A percentile compares a stretch with the other conserved stretches of the same genome.
Evolutionary conservation across 2,797 vertebrate species (phyloP).

Genomic region (Vespertilio murinus): DNA sequence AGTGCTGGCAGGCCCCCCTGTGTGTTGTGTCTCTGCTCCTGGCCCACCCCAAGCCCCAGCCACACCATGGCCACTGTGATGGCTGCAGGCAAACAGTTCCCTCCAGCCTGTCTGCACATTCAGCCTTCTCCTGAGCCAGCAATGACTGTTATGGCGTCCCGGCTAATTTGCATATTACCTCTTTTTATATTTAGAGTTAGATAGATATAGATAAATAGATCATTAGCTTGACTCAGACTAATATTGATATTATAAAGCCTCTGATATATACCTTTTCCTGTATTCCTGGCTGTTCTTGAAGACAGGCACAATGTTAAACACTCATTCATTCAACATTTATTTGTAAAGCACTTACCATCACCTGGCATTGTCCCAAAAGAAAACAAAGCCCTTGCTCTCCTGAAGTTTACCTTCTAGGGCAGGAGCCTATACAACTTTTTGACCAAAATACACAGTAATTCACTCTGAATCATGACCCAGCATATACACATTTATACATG

Average conservation of each 20-base stretch:
- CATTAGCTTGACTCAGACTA: not conserved
- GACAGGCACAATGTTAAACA: not conserved
- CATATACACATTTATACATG: not conserved
- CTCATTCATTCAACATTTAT: not conserved
- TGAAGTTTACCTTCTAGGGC: not conserved
- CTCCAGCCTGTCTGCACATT: too few species aligned
- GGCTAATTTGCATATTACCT: too few species aligned
- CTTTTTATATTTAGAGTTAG: too few species aligned
- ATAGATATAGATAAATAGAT: too few species aligned
- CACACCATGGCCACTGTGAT: too few species aligned
- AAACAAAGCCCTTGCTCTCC: not conserved
- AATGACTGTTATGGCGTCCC: too few species aligned
- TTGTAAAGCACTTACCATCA: not conserved
- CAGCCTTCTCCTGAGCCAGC: too few species aligned
- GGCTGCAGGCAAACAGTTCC: too few species aligned
- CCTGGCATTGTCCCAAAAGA: not conserved
- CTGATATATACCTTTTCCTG: not conserved
- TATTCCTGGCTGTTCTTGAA: slow-evolving; percentile 11
- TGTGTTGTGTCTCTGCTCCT: too few species aligned
- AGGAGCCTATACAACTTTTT: not conserved
- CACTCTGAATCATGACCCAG: slow-evolving; percentile 14
- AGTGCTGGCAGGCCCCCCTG: too few species aligned
- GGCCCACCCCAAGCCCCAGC: too few species aligned
- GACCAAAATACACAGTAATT: not conserved
- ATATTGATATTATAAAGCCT: not conserved